These are phyloP conservation scores for Drosophila neutralis DNA, from an alignment of 2,888 invertebrate species.

Conservation along the genomic window DNA sequence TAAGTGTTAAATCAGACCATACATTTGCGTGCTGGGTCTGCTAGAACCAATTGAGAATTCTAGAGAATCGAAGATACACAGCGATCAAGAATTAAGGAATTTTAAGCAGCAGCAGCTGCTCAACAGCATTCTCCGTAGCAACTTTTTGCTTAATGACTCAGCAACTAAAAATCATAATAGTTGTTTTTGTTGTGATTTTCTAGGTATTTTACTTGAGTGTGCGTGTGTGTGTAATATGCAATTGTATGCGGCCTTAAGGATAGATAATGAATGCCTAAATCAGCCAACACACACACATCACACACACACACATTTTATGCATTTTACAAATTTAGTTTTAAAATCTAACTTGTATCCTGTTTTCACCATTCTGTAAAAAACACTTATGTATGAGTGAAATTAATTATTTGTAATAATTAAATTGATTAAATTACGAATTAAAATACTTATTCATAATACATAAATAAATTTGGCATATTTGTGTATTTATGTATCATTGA, in stretches of 20 bases:
- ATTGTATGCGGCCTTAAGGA: conserved; percentile 9
- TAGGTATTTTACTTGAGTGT: neutral
- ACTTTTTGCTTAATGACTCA: conserved; percentile 10
- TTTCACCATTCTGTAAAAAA: neutral
- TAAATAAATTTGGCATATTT: conserved; percentile 4
- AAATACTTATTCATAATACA: neutral
- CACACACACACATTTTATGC: too few relatives aligned
- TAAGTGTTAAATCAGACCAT: neutral
- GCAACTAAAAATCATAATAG: conserved; percentile 12
- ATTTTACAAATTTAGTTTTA: neutral
- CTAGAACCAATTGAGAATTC: neutral
- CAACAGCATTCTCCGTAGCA: neutral
- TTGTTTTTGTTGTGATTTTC: conserved; percentile 1
- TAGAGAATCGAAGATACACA: neutral
- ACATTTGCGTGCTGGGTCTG: neutral
- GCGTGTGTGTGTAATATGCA: neutral
- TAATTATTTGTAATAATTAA: neutral
- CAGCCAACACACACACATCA: neutral
- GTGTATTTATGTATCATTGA: conserved; percentile 13
- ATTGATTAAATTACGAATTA: neutral
- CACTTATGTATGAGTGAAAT: neutral
- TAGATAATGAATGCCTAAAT: conserved; percentile 1
- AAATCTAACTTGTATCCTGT: neutral
- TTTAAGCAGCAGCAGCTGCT: conserved; percentile 3
- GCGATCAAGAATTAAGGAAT: neutral